A percentile compares a stretch with the other conserved stretches of the same genome.
Evolutionary conservation across 2,113 vertebrate species (phyloP).

Genomic region (Laticauda colubrina): DNA sequence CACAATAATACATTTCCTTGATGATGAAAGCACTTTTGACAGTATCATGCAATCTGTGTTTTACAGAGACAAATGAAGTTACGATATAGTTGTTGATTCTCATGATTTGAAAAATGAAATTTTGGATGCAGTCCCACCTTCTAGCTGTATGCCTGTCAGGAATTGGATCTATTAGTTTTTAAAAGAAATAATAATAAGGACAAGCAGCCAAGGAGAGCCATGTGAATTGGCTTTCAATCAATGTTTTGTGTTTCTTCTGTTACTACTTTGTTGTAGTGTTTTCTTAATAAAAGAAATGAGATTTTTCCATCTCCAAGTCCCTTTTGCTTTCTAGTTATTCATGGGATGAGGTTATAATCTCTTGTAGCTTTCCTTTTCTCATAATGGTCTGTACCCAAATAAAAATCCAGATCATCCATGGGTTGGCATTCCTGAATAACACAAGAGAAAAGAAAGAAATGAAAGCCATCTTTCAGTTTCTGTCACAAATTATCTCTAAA

Average conservation of each 20-base stretch:
- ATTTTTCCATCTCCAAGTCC: slow-evolving; percentile 53
- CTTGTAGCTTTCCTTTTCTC: slow-evolving; percentile 21
- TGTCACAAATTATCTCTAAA: neutral
- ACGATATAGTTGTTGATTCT: slow-evolving; percentile 70
- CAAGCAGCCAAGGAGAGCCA: slow-evolving; percentile 70
- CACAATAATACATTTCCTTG: neutral
- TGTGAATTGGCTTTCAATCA: slow-evolving; percentile 74
- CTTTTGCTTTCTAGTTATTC: slow-evolving; percentile 37
- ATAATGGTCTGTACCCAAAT: neutral
- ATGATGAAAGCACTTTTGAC: slow-evolving; percentile 51
- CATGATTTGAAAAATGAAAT: slow-evolving; percentile 72
- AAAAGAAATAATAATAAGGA: slow-evolving; percentile 69
- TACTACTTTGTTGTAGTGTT: slow-evolving; percentile 3
- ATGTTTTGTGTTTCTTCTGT: slow-evolving; percentile 34
- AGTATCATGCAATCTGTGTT: slow-evolving; percentile 65
- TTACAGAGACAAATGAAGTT: slow-evolving; percentile 65
- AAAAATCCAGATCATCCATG: neutral
- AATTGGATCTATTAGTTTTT: slow-evolving; percentile 71
- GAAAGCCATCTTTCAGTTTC: neutral
- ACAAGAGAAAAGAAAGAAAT: slow-evolving; percentile 7
- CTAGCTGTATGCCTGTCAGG: slow-evolving; percentile 70
- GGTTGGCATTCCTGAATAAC: neutral
- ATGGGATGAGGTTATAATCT: neutral
- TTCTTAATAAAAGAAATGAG: slow-evolving; percentile 63
- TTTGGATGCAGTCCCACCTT: slow-evolving; percentile 70